Percentiles rank a stretch among this genome's conserved stretches.
These are phyloP conservation scores for Talpa occidentalis DNA, from an alignment of 2,113 vertebrate genomes.

Conservation along the genomic window DNA sequence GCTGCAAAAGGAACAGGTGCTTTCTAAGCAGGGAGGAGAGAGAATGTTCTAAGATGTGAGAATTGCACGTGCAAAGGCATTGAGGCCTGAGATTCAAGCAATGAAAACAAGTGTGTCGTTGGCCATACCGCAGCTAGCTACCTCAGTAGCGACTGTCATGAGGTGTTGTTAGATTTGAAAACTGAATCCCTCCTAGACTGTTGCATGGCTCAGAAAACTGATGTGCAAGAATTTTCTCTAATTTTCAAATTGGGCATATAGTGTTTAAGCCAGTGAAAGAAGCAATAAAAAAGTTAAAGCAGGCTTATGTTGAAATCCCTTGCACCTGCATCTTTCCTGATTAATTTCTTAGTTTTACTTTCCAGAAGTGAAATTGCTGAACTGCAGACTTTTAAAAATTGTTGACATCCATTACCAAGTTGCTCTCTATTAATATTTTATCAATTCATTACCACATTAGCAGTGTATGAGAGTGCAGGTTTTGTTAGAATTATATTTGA, in stretches of 20 bases:
- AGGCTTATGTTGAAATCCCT: background rate
- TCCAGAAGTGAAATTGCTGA: background rate
- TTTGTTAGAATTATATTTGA: background rate
- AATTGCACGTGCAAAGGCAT: background rate
- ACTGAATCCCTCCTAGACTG: background rate
- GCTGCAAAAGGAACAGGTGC: background rate
- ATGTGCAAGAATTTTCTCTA: background rate
- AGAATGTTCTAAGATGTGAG: background rate
- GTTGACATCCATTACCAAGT: background rate
- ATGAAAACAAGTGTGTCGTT: background rate
- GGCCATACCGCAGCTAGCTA: no score
- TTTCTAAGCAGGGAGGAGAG: background rate
- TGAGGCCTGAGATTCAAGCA: background rate
- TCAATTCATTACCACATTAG: background rate
- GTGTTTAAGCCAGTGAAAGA: background rate
- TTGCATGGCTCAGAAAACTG: background rate
- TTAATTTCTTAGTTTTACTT: background rate
- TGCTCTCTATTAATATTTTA: background rate
- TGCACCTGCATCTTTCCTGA: background rate
- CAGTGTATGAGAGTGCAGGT: background rate
- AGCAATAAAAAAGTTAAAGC: background rate
- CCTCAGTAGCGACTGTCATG: rapidly evolving
- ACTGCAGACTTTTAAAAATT: background rate
- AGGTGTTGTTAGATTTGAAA: background rate
- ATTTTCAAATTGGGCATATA: background rate